These are phyloP conservation scores for Pollenia labialis DNA, from an alignment of 2,888 invertebrate species.

Conservation along the genomic window DNA sequence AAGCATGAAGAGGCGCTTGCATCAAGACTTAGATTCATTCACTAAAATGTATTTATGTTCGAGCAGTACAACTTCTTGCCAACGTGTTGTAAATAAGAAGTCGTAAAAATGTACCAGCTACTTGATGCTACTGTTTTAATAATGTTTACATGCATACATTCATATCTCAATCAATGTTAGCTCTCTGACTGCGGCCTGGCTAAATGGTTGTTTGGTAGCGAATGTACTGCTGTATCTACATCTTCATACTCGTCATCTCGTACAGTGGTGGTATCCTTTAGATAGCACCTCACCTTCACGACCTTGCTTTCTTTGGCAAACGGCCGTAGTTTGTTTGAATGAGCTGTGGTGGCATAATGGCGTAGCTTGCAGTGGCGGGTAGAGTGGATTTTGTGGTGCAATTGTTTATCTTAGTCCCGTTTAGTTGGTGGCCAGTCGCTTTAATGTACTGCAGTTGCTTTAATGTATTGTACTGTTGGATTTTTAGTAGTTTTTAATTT, in stretches of 20 bases:
- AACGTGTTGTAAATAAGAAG: constrained; percentile 66
- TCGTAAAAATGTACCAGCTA: constrained; percentile 68
- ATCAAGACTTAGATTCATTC: constrained; percentile 63
- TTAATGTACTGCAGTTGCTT: constrained; percentile 29
- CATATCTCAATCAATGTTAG: constrained; percentile 75
- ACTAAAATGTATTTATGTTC: constrained; percentile 10
- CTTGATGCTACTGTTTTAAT: constrained; percentile 75
- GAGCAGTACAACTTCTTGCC: constrained; percentile 39
- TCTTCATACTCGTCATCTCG: constrained; percentile 51
- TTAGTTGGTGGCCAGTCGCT: constrained; percentile 56
- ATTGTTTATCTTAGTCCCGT: constrained; percentile 62
- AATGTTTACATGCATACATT: constrained; percentile 74
- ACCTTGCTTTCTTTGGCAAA: constrained; percentile 74
- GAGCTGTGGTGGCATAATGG: constrained; percentile 25
- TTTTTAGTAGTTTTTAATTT: constrained; percentile 61
- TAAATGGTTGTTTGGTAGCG: constrained; percentile 1
- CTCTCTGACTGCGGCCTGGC: neutral
- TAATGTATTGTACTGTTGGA: neutral
- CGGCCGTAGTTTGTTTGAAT: neutral
- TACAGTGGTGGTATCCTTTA: constrained; percentile 45
- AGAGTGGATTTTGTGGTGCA: constrained; percentile 50
- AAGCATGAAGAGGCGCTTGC: constrained; percentile 61
- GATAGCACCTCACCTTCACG: constrained; percentile 77
- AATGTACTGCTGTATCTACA: constrained; percentile 1
- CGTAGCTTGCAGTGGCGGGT: constrained; percentile 5